Evolutionary conservation across 1,140 invertebrate genomes (phyloP), one percentile per base, ranked within the genome.

Genomic region (Stenopsyche tienmushanensis): DNA sequence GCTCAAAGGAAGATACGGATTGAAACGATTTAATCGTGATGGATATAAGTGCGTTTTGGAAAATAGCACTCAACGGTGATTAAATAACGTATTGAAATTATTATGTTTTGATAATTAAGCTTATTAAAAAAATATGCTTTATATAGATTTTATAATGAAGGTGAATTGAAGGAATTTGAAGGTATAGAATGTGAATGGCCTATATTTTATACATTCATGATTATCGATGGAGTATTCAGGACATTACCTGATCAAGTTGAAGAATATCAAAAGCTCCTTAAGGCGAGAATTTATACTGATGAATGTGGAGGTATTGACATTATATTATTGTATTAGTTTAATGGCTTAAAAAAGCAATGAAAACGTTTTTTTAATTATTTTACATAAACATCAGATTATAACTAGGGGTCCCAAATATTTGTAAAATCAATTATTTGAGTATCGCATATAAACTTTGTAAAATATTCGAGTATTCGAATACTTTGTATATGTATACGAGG

Each of bases 181-280:
- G 90, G 91, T 18, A 88, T 99, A 42, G 97, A 99, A 81, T 94
- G 92, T 74, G 96, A 99, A 80, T 99, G 97, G 96, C 97, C 97
- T 0, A 75, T 99, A 10, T 98, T 99, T 81, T 97, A 90, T 74
- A 88, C 95, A 20, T 93, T 92, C 75, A 91, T 99, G 88, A 93
- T 98, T 25, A 96, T 99, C 69, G 96, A 98, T 79, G 93, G 95
- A 64, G 90, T 95, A 67, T 96, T 93, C 72, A 90, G 90, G 73
- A 88, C 89, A 17, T 80, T 96, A 65, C 89, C 91, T n/a, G 90
- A 94, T 47, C 93, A 97, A 83, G 90, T 96, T 15, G 89, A 96
- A 66, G 88, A 96, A 73, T 99, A 97, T 80, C 90, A 94, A 75
- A 88, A 88, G 69, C 82, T 96, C 66, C 77, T 98, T 15, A 89